Conservation (phyloP, 2,888 invertebrate species). For the Hetaerina titia region DNA sequence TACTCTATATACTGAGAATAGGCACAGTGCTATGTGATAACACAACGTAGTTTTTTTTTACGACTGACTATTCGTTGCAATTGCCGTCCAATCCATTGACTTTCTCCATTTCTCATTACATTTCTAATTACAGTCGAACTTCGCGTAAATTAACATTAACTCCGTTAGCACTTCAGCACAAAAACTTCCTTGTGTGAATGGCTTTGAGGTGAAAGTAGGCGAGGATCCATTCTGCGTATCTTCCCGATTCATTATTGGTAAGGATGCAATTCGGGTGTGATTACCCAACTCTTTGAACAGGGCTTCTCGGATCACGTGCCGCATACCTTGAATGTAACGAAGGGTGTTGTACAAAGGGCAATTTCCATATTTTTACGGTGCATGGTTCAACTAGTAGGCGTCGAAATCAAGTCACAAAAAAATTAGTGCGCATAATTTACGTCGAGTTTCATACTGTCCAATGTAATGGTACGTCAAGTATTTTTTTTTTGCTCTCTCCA, state of each 20-base stretch:
- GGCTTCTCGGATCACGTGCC: not conserved
- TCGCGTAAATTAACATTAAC: not conserved
- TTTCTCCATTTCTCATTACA: not conserved
- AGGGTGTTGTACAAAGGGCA: not conserved
- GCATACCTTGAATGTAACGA: not conserved
- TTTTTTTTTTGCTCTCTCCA: too few species aligned
- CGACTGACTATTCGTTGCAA: not conserved
- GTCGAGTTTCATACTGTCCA: too few species aligned
- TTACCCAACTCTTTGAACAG: not conserved
- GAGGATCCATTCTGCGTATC: slow-evolving; percentile 30
- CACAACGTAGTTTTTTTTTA: not conserved
- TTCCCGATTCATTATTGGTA: not conserved
- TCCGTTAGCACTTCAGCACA: not conserved
- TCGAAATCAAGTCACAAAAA: too few species aligned
- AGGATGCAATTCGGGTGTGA: not conserved
- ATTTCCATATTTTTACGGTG: not conserved
- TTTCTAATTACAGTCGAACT: not conserved
- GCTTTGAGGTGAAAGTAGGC: slow-evolving; percentile 51
- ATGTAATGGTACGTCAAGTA: too few species aligned
- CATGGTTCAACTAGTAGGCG: too few species aligned
- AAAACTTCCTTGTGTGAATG: slow-evolving; percentile 28
- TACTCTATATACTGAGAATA: too few species aligned
- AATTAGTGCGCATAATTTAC: too few species aligned
- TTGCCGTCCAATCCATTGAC: not conserved
- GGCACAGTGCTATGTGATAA: not conserved